These are phyloP conservation scores for Pseudonaja textilis DNA, from an alignment of 2,113 vertebrate species.

Conservation along the genomic window DNA sequence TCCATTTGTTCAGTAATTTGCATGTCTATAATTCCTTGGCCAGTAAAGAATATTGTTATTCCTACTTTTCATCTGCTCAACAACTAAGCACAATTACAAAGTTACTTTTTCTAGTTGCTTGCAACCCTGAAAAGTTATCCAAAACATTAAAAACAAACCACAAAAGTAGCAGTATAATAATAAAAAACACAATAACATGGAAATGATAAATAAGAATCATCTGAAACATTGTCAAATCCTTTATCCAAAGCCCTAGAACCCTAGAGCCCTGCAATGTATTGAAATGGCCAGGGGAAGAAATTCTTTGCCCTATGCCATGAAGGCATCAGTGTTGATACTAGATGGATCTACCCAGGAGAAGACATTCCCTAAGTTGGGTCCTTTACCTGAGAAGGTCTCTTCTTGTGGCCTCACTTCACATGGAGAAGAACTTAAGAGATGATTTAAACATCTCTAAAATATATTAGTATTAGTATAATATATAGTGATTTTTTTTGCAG, in stretches of 20 bases:
- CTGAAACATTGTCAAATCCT: not conserved
- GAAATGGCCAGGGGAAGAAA: not conserved
- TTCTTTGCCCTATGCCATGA: not conserved
- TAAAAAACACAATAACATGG: not conserved
- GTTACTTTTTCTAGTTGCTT: not conserved
- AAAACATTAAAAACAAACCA: not conserved
- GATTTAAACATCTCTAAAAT: not conserved
- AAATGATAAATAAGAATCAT: not conserved
- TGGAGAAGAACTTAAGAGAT: not conserved
- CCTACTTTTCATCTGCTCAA: not conserved
- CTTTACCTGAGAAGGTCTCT: not conserved
- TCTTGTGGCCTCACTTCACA: not conserved
- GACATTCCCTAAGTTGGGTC: not conserved
- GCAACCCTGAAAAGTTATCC: not conserved
- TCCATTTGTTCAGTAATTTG: not conserved
- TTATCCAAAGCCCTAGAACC: not conserved
- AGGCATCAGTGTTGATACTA: not conserved
- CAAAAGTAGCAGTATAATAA: not conserved
- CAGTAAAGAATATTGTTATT: too few relatives aligned
- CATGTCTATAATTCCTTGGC: not conserved
- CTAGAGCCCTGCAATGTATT: not conserved
- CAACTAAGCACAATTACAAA: not conserved
- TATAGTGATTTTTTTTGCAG: too few relatives aligned
- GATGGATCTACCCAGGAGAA: not conserved
- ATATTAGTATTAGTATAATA: too few relatives aligned